Evolutionary conservation across 2,113 vertebrate species (phyloP).

Genomic region (Okapia johnstoni): DNA sequence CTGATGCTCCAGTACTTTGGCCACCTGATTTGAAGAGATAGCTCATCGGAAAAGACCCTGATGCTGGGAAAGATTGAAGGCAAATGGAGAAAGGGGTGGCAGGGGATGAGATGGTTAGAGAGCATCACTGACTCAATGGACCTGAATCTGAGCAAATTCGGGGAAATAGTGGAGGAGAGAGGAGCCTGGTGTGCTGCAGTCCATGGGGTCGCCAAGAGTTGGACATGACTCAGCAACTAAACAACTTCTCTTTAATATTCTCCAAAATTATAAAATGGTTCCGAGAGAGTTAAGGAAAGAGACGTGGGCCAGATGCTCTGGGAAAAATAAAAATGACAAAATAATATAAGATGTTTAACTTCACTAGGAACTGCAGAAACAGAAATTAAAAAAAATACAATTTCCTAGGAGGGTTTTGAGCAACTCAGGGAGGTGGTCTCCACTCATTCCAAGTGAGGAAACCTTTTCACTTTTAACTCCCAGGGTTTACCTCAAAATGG

Average conservation of each 20-base stretch:
- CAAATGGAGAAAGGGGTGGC: background rate
- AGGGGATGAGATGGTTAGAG: background rate
- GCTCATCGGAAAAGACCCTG: background rate
- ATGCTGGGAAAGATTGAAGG: background rate
- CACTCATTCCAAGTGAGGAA: background rate
- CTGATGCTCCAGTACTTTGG: background rate
- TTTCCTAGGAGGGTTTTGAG: background rate
- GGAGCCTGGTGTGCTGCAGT: background rate
- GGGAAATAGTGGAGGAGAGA: background rate
- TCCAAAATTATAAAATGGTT: background rate
- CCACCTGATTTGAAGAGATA: accelerated
- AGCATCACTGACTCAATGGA: background rate
- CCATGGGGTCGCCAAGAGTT: accelerated
- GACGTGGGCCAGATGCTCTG: background rate
- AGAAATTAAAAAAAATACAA: background rate
- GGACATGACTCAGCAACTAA: background rate
- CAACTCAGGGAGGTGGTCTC: background rate
- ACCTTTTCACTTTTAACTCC: background rate
- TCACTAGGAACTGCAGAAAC: background rate
- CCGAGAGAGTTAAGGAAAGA: background rate
- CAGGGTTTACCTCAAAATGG: background rate
- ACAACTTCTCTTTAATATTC: background rate
- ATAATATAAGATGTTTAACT: background rate
- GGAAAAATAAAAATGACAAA: background rate
- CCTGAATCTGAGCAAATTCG: background rate